Percentiles rank a stretch among this genome's conserved stretches.
These are phyloP conservation scores for Rhabdomys pumilio DNA, from an alignment of 2,797 vertebrate species.

Conservation along the genomic window DNA sequence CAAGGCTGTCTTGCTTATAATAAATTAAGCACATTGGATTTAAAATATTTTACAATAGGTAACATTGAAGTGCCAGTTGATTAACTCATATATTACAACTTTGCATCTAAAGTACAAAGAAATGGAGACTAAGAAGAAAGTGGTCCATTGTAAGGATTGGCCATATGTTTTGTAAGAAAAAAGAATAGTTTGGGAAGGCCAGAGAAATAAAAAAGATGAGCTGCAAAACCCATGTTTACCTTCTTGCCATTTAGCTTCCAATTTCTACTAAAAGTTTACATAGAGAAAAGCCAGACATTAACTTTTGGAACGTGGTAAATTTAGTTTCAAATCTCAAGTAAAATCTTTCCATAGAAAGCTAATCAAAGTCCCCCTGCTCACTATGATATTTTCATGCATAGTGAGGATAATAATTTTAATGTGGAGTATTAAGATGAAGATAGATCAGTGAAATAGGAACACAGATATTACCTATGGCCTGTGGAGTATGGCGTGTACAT, in stretches of 20 bases:
- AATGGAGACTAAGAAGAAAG: background rate
- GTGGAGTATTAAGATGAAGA: background rate
- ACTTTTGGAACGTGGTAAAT: background rate
- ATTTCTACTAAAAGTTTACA: background rate
- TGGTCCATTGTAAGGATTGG: background rate
- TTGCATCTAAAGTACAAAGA: background rate
- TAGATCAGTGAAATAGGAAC: background rate
- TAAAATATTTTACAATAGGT: conserved; percentile 62
- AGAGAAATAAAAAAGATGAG: background rate
- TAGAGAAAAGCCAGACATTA: background rate
- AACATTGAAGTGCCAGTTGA: background rate
- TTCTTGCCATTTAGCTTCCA: background rate
- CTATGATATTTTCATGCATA: conserved; percentile 17
- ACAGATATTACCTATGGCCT: background rate
- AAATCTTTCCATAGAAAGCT: background rate
- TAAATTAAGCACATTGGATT: conserved; percentile 64
- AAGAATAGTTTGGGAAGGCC: background rate
- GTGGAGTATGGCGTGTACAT: background rate
- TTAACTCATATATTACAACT: background rate
- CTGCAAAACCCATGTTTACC: background rate
- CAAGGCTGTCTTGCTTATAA: conserved; percentile 45
- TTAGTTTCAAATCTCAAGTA: background rate
- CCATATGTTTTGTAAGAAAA: background rate
- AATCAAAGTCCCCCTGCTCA: background rate
- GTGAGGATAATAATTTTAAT: background rate